A percentile compares a stretch with the other conserved stretches of the same genome.
These are phyloP conservation scores for Platycheirus rosarum DNA, from an alignment of 2,888 invertebrate genomes.

Conservation along the genomic window DNA sequence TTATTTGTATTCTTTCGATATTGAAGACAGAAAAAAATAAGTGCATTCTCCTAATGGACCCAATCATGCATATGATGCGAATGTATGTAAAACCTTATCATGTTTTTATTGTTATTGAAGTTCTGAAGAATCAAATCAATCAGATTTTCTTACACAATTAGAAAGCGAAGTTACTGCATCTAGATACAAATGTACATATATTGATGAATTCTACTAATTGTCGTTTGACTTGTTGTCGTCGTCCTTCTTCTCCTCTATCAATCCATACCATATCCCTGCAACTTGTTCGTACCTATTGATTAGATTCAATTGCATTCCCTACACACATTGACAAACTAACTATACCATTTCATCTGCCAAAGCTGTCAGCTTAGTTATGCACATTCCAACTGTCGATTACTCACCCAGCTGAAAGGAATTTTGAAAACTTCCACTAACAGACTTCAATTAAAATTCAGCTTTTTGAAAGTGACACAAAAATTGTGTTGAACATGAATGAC, in stretches of 20 bases:
- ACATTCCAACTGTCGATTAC: conserved; percentile 32
- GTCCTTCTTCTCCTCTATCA: conserved; percentile 13
- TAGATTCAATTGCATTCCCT: conserved; percentile 55
- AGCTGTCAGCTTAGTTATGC: conserved; percentile 4
- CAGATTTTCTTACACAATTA: conserved; percentile 64
- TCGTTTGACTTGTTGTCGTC: conserved; percentile 51
- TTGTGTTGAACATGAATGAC: conserved; percentile 39
- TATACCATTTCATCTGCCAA: neutral
- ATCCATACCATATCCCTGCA: too few relatives aligned
- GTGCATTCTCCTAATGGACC: too few relatives aligned
- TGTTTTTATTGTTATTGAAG: neutral
- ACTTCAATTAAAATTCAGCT: conserved; percentile 71
- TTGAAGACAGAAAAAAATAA: too few relatives aligned
- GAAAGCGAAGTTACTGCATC: conserved; percentile 6
- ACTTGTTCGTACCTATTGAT: conserved; percentile 52
- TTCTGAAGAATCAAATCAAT: conserved; percentile 38
- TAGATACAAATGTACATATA: neutral
- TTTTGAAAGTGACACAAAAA: conserved; percentile 60
- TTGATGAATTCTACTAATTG: conserved; percentile 68
- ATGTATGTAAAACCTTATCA: too few relatives aligned
- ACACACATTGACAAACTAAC: neutral
- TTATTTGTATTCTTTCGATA: too few relatives aligned
- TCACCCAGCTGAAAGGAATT: conserved; percentile 49
- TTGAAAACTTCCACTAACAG: conserved; percentile 56
- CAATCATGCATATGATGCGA: too few relatives aligned